Percentiles rank a stretch among this genome's conserved stretches.
Conservation (phyloP, 1,140 invertebrate species). For the Drosophila repletoides region DNA sequence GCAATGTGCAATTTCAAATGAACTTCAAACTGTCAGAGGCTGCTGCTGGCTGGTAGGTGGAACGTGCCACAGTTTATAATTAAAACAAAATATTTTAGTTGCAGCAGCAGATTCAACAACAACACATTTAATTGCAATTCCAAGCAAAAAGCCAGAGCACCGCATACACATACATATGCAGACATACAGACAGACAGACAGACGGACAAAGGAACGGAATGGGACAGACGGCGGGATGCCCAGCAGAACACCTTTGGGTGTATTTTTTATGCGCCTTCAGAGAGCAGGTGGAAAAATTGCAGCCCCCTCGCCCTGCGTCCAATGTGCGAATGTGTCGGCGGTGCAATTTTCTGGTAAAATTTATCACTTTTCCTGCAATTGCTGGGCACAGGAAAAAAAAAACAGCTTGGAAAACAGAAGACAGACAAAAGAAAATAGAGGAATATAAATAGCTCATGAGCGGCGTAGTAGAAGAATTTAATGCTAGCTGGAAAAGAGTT, state of each 20-base stretch:
- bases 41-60: neutral
- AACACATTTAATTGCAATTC: constrained; percentile 55
- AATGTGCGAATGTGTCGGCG: constrained; percentile 31
- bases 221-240: neutral
- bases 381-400: too few species aligned
- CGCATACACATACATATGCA: neutral
- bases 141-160: constrained; percentile 13
- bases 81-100: constrained; percentile 69
- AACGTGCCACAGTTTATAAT: constrained; percentile 49
- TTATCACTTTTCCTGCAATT: neutral
- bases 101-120: constrained; percentile 22
- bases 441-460: constrained; percentile 26
- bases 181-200: neutral
- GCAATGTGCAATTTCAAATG: constrained; percentile 20
- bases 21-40: constrained; percentile 43
- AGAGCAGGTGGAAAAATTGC: constrained; percentile 17
- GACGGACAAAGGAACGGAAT: neutral
- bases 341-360: neutral
- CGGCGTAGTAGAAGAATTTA: neutral
- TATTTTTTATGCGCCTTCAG: constrained; percentile 14
- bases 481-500: neutral
- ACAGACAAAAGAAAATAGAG: neutral
- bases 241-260: neutral
- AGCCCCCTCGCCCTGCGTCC: neutral
- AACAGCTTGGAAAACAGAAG: too few species aligned